Base-by-base conservation (phyloP, 2,797 vertebrate species). In the Sebastes itinus region DNA sequence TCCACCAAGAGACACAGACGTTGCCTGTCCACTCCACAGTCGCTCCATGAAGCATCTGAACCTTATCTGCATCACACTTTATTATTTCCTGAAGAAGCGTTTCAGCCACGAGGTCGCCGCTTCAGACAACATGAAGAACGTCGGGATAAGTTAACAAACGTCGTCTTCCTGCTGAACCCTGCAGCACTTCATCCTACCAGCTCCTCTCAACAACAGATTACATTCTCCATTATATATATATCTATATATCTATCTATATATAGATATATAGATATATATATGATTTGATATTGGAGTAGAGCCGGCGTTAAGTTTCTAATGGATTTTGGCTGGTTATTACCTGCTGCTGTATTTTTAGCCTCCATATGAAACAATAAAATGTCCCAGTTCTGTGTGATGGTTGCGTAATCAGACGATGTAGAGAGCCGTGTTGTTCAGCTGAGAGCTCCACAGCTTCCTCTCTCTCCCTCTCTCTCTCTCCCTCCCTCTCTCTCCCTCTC, bases 391-490 rank as follows among this genome's bases (percentile, higher is more conserved):
- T 64, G 77, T 69, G 68, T 75, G 77, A 73, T 38, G 77, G 74
- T 89, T 91, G 77, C 70, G 55, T 86, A 86, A 89, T 72, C 63
- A 65, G n/a, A 69, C 59, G 60, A 64, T 76, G 77, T 14, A 70
- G 62, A n/a, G 66, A 7, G 59, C 56, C 56, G 66, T 60, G 56
- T 66, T 61, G 73, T 63, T 88, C 73, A 59, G 55, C 72, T 84
- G 78, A 84, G 82, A 80, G 85, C 77, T 63, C 81, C 64, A 74
- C 32, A 86, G 56, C 46, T 38, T 55, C 35, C 1, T 35, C 61
- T 59, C 10, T 0, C 55, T 52, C 33, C 3, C 33, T 35, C 27
- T 1, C 27, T 28, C 27, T 6, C 27, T 1, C 5, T 1, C 5
- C 5, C 27, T 5, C 27, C 5, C 5, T 27, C 4, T 27, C 27